Percentiles rank a stretch among this genome's conserved stretches.
phyloP scores from a whole-genome alignment of 1,140 invertebrate genomes.

The Oryzaephilus surinamensis region DNA sequence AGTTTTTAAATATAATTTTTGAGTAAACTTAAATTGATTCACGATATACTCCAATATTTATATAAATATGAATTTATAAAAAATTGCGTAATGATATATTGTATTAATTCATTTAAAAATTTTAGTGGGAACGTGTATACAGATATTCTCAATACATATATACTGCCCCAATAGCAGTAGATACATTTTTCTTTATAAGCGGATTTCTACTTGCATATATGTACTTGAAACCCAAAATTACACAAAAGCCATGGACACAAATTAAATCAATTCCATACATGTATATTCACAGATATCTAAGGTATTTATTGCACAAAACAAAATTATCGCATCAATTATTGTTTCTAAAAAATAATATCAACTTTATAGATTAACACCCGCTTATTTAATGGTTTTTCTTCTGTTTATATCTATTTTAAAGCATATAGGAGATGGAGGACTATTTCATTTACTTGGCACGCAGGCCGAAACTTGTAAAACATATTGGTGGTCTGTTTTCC shows the following conservation, averaged over 20 bases:
- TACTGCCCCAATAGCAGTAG: conserved; percentile 37
- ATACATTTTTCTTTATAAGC: conserved; percentile 48
- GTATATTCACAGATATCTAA: neutral
- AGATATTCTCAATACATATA: conserved; percentile 15
- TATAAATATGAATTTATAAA: neutral
- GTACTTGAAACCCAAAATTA: neutral
- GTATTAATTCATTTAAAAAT: conserved; percentile 13
- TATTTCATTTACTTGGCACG: conserved; percentile 28
- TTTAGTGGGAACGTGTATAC: conserved; percentile 12
- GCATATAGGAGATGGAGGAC: conserved; percentile 33
- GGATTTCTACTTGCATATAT: conserved; percentile 46
- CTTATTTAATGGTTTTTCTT: conserved; percentile 32
- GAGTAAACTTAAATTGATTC: too few species aligned
- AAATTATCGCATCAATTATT: too few species aligned
- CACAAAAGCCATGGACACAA: neutral
- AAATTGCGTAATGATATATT: neutral
- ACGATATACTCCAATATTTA: too few species aligned
- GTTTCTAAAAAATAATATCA: neutral
- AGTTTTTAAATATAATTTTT: too few species aligned
- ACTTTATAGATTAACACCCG: conserved; percentile 19
- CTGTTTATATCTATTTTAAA: conserved; percentile 33
- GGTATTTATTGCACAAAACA: neutral
- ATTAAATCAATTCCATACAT: neutral
- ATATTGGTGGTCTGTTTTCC: conserved; percentile 46
- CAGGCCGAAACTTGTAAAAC: conserved; percentile 29